Evolutionary conservation across 1,140 invertebrate genomes (phyloP), one percentile per base, ranked within the genome.

Genomic region (Drosophila insularis): DNA sequence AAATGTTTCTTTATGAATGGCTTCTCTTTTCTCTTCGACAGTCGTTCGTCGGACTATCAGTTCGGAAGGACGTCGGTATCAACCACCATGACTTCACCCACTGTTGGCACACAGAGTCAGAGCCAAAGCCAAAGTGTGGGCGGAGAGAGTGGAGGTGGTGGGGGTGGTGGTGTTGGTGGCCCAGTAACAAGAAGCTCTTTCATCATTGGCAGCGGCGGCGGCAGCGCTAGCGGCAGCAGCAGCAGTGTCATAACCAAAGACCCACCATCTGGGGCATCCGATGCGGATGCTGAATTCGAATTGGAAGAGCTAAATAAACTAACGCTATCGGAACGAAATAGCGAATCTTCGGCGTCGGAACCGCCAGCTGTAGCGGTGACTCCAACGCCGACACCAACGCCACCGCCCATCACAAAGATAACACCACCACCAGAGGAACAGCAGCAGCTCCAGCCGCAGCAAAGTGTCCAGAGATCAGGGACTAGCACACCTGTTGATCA

Each of bases 381-480:
- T 8, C 64, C 70, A 64, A 63, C 63, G 21, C 61, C 71, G 50
- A 66, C 71, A 37, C 71, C 70, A 35, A 69, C 74, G 60, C 79
- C 79, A 59, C 78, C 85, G 64, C 78, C 78, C 50, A 35, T 78
- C 6, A 56, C 78, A 21, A 79, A 89, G 46, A 60, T 89, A 54
- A 86, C 81, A 53, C 80, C 74, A 55, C 65, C 75, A 37, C 80
- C 74, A 8, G 71, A 39, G 8, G 76, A 81, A 46, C 61, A 53
- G n/a, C 35, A 27, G 53, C 14, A 13, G 39, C 37, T 53, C 14
- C 40, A 54, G 40, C 50, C 40, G 54, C 46, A 39, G 10, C 55
- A 40, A 11, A 54, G 19, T 27, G 63, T 32, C 2, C 56, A 46
- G 4, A 54, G 21, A 50, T 50, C 43, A 19, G 17, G 17, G 7